Conservation (phyloP, 1,140 invertebrate species). For the Coenobita brevimanus region DNA sequence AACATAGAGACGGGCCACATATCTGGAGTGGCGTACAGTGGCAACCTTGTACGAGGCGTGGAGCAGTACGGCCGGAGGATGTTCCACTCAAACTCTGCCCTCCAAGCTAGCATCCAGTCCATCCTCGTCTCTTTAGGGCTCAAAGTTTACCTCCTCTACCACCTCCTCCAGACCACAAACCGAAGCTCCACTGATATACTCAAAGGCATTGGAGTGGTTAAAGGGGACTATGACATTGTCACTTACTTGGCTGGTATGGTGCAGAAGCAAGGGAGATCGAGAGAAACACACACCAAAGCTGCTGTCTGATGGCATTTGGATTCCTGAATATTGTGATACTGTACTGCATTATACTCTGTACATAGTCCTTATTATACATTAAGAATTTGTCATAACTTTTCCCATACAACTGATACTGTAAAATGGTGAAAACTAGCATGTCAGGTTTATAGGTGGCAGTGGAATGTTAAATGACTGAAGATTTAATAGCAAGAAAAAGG, state of each 20-base stretch:
- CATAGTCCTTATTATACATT: too few relatives aligned
- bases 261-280: slow-evolving; percentile 19
- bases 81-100: slow-evolving; percentile 52
- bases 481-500: too few relatives aligned
- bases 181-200: slow-evolving; percentile 52
- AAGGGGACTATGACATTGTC: slow-evolving; percentile 61
- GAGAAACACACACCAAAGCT: too few relatives aligned
- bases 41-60: slow-evolving; percentile 50
- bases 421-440: too few relatives aligned
- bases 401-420: too few relatives aligned
- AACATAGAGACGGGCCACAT: slow-evolving; percentile 65
- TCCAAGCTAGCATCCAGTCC: slow-evolving; percentile 46
- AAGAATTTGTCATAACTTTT: too few relatives aligned
- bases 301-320: too few relatives aligned
- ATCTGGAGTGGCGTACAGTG: slow-evolving; percentile 60
- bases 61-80: slow-evolving; percentile 52
- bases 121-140: slow-evolving; percentile 48
- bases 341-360: too few relatives aligned
- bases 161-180: slow-evolving; percentile 42
- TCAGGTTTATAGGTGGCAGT: too few relatives aligned
- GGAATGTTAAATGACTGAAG: too few relatives aligned
- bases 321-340: too few relatives aligned
- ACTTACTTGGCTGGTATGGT: slow-evolving; percentile 39
- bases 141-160: slow-evolving; percentile 52
- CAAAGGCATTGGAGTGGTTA: slow-evolving; percentile 45